phyloP scores from a whole-genome alignment of 2,113 vertebrate genomes.

The western clawed frog (Xenopus tropicalis) region UCB_Xtro_10.0 CM004443.2:16011501-16012000 shows the following conservation, averaged over 20 bases:
- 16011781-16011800: slow-evolving; percentile 7
- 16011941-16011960: background rate
- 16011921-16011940: background rate
- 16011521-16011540: no score
- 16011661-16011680: background rate
- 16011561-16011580: no score
- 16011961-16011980: background rate
- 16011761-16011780: background rate
- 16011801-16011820: background rate
- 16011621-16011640: no score
- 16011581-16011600: no score
- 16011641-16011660: no score
- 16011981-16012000: no score
- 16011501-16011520: no score
- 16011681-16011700: background rate
- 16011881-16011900: background rate
- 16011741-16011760: background rate
- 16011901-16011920: background rate
- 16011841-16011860: background rate
- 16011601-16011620: no score
- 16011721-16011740: slow-evolving; percentile 1
- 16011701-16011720: background rate
- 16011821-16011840: background rate
- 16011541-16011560: no score
- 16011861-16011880: slow-evolving; percentile 7